Conservation (phyloP, 2,888 invertebrate species). For the Lamellibrachia satsuma region DNA sequence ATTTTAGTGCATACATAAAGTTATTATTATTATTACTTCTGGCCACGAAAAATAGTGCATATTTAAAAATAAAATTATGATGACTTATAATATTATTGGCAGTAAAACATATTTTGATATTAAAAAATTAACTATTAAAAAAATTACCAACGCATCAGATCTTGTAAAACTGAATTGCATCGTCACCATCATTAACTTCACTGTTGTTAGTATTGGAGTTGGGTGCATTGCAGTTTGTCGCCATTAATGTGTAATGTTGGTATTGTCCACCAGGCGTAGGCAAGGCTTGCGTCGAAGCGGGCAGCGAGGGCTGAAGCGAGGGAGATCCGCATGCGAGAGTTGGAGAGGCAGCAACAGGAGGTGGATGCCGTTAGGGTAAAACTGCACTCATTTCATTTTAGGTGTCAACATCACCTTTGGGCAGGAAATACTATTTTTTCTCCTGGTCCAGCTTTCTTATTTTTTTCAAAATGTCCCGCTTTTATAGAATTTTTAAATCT, state of each 20-base stretch:
- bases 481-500: too few species aligned
- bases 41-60: neutral
- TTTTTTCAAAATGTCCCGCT: too few species aligned
- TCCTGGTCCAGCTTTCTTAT: too few species aligned
- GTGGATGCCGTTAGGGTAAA: slow-evolving; percentile 66
- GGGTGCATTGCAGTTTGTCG: neutral
- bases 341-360: slow-evolving; percentile 94
- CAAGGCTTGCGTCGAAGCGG: slow-evolving; percentile 89
- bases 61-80: neutral
- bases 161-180: neutral
- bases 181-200: neutral
- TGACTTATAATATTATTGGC: neutral
- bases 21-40: too few species aligned
- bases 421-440: too few species aligned
- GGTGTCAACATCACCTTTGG: too few species aligned
- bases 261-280: slow-evolving; percentile 83
- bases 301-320: slow-evolving; percentile 98
- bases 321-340: slow-evolving; percentile 94
- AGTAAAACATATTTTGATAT: too few species aligned
- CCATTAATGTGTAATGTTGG: neutral
- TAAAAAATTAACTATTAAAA: too few species aligned
- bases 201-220: neutral
- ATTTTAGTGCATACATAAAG: too few species aligned
- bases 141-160: neutral
- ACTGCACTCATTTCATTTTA: neutral